phyloP scores from a whole-genome alignment of 2,888 invertebrate species.

The Lamellibrachia satsuma region DNA sequence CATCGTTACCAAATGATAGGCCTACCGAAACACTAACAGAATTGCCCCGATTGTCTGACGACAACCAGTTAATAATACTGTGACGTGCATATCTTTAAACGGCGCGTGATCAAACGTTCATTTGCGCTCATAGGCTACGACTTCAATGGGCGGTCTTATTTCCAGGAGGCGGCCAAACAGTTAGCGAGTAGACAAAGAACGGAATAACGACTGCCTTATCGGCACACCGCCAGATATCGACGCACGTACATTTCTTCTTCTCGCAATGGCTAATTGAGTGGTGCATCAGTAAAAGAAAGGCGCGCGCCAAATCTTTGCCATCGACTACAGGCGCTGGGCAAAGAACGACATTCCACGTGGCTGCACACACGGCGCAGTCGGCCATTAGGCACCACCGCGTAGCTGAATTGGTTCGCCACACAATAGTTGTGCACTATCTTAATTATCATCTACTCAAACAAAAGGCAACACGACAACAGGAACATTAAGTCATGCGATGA shows the following conservation, averaged over 20 bases:
- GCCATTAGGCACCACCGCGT: background rate
- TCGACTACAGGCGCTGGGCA: background rate
- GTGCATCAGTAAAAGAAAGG: background rate
- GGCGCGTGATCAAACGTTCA: background rate
- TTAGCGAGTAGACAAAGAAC: background rate
- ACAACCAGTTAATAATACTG: background rate
- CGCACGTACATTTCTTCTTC: background rate
- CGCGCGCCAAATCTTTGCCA: conserved; percentile 13
- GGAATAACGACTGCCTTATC: background rate
- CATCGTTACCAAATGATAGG: background rate
- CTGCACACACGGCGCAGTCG: background rate
- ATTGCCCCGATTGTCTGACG: background rate
- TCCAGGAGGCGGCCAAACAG: background rate
- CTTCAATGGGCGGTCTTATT: background rate
- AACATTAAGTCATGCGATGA: background rate
- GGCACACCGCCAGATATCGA: background rate
- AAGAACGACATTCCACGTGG: background rate
- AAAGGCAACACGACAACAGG: background rate
- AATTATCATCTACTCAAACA: background rate
- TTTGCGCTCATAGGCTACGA: background rate
- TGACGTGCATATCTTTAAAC: background rate
- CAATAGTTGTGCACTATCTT: background rate
- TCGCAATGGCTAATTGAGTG: background rate
- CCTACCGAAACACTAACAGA: background rate
- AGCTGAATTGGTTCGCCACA: background rate